Base-by-base conservation (phyloP, 2,888 invertebrate species). In the Metalampra italica region DNA sequence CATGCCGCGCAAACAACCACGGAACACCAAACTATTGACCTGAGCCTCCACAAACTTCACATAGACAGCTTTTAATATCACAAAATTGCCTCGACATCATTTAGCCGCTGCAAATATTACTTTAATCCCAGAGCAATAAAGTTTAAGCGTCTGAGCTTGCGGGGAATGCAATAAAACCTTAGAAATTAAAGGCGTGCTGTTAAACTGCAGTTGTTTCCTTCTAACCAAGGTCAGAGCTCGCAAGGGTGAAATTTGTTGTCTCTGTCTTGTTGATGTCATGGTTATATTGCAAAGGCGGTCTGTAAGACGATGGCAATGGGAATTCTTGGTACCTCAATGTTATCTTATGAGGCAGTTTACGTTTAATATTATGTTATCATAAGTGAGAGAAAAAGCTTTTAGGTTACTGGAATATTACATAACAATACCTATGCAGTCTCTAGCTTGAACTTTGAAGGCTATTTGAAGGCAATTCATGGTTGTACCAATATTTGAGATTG, bases 41-140 rank as follows among this genome's bases (percentile, higher is more conserved):
- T 82, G 75, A 71, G 75, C 71, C 78, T 71, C 68, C 68, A 75
- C 77, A 80, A 75, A 83, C 78, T 71, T 68, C 68, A 75, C 77
- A 80, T 76, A 83, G 80, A 82, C 75, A 81, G 79, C 81, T 79
- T 87, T 86, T 87, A 86, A 88, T 88, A 87, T 82, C 81, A 77
- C 73, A 71, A 84, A 84, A 88, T 87, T 86, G 82, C 82, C 83
- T 71, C 80, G 69, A 81, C 84, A 85, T 85, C 83, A 87, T 86
- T 88, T 85, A 85, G 87, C 73, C 72, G 80, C 83, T 79, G 87
- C 86, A 87, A 89, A 88, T 88, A 88, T 88, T 85, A 88, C 89
- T 88, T 88, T 87, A 89, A 88, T 88, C 85, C 82, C 72, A 82
- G 72, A 78, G 86, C 82, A 81, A 87, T 89, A 89, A 89, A 88